Percentiles rank a stretch among this genome's conserved stretches.
Evolutionary conservation across 2,797 vertebrate species (phyloP).

Genomic region (Pantherophis vulpinus): DNA sequence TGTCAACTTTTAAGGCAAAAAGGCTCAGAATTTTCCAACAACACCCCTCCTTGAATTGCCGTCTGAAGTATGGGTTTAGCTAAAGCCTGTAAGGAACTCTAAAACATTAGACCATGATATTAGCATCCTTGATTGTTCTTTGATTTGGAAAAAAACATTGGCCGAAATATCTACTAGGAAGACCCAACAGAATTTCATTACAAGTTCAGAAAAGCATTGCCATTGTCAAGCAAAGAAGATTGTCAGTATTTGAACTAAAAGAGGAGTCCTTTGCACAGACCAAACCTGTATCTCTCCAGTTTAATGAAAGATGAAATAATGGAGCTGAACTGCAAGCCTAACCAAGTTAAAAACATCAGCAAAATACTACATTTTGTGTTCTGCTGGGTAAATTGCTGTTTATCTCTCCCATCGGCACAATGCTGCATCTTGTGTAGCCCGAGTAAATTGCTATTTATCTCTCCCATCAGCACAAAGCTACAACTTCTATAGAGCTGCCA

Average conservation of each 20-base stretch:
- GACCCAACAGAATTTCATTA: constrained; percentile 52
- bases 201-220: constrained; percentile 49
- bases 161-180: constrained; percentile 37
- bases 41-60: constrained; percentile 20
- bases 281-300: neutral
- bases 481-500: neutral
- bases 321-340: neutral
- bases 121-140: constrained; percentile 49
- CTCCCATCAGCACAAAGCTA: neutral
- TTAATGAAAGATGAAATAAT: neutral
- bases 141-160: constrained; percentile 49
- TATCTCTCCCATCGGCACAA: neutral
- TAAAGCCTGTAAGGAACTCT: constrained; percentile 28
- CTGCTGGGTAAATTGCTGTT: neutral
- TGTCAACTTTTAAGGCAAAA: neutral
- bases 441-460: neutral
- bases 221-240: constrained; percentile 43
- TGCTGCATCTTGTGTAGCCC: neutral
- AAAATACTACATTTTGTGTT: neutral
- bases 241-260: constrained; percentile 34
- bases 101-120: constrained; percentile 49
- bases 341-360: neutral
- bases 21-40: neutral
- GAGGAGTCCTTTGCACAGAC: constrained; percentile 14
- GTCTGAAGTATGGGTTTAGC: constrained; percentile 44